These are phyloP conservation scores for Myiagra hebetior DNA, from an alignment of 2,113 vertebrate genomes.

Conservation along the genomic window DNA sequence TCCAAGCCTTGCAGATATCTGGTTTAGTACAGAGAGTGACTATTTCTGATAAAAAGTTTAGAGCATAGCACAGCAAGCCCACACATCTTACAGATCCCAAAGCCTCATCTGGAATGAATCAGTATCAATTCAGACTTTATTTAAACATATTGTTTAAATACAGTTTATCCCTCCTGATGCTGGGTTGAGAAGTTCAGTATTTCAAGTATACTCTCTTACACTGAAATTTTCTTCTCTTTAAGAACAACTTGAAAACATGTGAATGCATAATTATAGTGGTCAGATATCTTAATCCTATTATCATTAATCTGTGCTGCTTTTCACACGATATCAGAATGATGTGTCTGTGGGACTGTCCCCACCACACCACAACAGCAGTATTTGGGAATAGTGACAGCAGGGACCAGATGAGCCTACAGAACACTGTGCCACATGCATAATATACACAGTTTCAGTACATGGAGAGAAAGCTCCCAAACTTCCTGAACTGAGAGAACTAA, in stretches of 20 bases:
- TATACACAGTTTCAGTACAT: not conserved
- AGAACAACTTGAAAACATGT: not conserved
- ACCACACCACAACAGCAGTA: not conserved
- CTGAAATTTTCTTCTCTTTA: conserved; percentile 2
- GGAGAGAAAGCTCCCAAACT: not conserved
- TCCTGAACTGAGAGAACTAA: not conserved
- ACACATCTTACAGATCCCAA: conserved; percentile 4
- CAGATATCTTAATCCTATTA: not conserved
- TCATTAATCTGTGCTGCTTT: not conserved
- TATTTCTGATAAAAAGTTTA: not conserved
- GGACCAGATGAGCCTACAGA: not conserved
- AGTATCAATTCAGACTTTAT: conserved; percentile 49
- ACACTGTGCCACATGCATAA: not conserved
- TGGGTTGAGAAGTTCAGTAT: conserved; percentile 60
- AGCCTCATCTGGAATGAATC: conserved; percentile 62
- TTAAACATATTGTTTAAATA: conserved; percentile 66
- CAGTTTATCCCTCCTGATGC: conserved; percentile 50
- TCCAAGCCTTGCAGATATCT: not conserved
- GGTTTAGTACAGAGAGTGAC: not conserved
- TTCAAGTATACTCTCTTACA: not conserved
- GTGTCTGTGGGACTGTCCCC: not conserved
- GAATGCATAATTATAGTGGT: not conserved
- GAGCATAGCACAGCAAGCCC: not conserved
- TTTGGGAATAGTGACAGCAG: not conserved
- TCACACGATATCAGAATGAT: not conserved